Base-by-base conservation (phyloP, 2,888 invertebrate genomes). In the Pollenia labialis region DNA sequence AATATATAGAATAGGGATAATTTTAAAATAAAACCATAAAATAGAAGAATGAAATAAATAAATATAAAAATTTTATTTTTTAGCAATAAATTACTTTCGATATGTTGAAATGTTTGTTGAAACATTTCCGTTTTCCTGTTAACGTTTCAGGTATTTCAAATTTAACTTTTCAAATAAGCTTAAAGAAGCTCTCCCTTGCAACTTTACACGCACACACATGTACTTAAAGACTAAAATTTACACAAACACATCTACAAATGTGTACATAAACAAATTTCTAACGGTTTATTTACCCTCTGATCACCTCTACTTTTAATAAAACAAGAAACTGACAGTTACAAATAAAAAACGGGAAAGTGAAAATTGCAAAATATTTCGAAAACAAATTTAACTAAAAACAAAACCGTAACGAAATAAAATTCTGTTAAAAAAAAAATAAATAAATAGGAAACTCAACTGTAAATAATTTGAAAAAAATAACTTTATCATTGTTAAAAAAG, bases 31-130 rank as follows among this genome's bases (percentile, higher is more conserved):
- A 44, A 62, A 8, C 40, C 16, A 46, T 42, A 54, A 58, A 23
- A 64, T 14, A 71, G 14, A 44, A 60, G 7, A 12, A 54, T 62
- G 7, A 12, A 50, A n/a, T 12, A 23, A 32, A 64, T 60, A 14
- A 23, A 68, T 32, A 72, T 66, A 71, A 62, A 81, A 72, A 64
- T 64, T 72, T 62, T 54, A 62, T 72, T 79, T 79, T 79, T 23
- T 48, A 64, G 62, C 69, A 82, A 86, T 86, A 86, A 86, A 86
- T 86, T 86, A 86, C 46, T 80, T 82, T 83, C 82, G 82, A 86
- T 83, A 66, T 76, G 79, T 80, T 82, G 76, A 81, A 46, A 85
- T 69, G 60, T 72, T 79, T 79, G 79, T 40, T 81, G 72, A 81
- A 81, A 68, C 66, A 69, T 82, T 86, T 82, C 79, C 79, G 52